Evolutionary conservation across 2,797 vertebrate species (phyloP), one percentile per base, ranked within the genome.

Genomic region (Tachyglossus aculeatus): DNA sequence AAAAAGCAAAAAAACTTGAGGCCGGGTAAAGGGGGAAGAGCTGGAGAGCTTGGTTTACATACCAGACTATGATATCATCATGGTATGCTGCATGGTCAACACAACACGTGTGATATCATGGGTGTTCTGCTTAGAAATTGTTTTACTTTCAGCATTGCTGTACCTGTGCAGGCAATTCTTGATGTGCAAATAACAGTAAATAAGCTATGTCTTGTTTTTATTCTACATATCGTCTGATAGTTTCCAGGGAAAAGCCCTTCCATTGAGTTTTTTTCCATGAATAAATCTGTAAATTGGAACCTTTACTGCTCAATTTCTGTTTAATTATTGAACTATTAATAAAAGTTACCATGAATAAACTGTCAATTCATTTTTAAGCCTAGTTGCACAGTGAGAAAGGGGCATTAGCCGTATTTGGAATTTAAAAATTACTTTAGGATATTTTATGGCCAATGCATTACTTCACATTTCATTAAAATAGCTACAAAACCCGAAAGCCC

Each of bases 281-380:
- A 21, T 68, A 43, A 82, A 83, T 71, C 50, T 41, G 67, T 82
- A 88, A 56, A 15, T 79, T 79, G 56, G 80, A 80, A 47, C 84
- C 77, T 67, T 79, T 88, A 75, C 39, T 73, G 27, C 61, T 64
- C 65, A 64, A 53, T 74, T 73, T 72, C 39, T 71, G 27, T 60
- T 64, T 66, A 64, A 53, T 74, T 73, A 74, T 43, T 77, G 47
- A 75, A 40, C 73, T 70, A 85, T 60, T 62, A 77, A 74, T 45
- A 77, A 81, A 86, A 83, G 88, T 74, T 79, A 71, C 70, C 71
- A 19, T 37, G 6, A 81, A 88, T 78, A 82, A 81, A 75, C 44
- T 60, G 50, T 73, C 43, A 18, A 67, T 81, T 83, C 82, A n/a
- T 83, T 87, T 78, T 58, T 74, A 76, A 82, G 36, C 4, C 22